Evolutionary conservation across 2,113 vertebrate genomes (phyloP), one percentile per base, ranked within the genome.

Genomic region (Phalacrocorax pelagicus): DNA sequence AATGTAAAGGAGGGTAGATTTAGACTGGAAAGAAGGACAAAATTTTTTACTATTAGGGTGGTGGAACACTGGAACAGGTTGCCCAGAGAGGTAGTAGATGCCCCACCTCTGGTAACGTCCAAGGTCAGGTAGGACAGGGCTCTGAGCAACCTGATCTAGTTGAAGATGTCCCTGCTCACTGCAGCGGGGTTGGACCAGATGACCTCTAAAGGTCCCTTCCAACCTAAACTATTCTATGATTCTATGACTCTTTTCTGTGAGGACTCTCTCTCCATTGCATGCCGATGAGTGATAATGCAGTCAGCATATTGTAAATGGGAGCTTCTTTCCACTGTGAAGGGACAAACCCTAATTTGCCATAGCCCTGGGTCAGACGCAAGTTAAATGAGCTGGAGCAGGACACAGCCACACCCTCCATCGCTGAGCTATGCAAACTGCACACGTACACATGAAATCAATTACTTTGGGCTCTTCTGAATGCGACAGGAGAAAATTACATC

Each of bases 401-500:
- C 87, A 34, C 79, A 62, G 52, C 78, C 95, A 92, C 91, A 80
- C 95, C 95, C 78, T 90, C 59, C 84, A 67, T 27, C 0, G 13
- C 89, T 27, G 32, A 11, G 51, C 94, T 62, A 9, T 58, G 62
- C 58, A 36, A 79, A 55, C 89, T 71, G 65, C 57, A 63, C 0
- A 11, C 4, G 0, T 34, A 38, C 62, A 51, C 46, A 70, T 2
- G 5, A 70, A 94, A 89, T 94, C 91, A 94, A 92, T 97, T 94
- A 79, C 94, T 91, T 71, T 9, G 52, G 80, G 66, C 92, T 92
- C 80, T 77, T 96, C 63, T 74, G 86, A 92, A 94, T 51, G 61
- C 4, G 6, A 92, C 57, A 57, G 67, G 78, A 95, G 93, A 96
- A 96, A 96, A 97, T 95, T 74, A 93, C 91, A 95, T 90, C 92